Conservation (phyloP, 92 coral and sea anemone genomes). For the Palythoa grandiflora region DNA sequence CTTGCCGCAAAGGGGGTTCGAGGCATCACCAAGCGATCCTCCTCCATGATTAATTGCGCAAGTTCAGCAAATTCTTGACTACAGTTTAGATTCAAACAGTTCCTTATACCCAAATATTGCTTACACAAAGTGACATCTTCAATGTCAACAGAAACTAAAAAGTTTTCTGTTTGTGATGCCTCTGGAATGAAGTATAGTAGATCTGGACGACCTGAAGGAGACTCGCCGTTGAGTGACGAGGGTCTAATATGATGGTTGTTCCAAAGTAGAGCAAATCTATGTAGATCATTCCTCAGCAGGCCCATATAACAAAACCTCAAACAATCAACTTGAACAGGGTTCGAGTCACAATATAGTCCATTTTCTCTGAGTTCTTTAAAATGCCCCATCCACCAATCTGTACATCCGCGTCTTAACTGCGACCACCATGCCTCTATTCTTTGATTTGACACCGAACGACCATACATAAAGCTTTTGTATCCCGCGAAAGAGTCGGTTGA, state of each 20-base stretch:
- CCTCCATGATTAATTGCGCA: slow-evolving; percentile 12
- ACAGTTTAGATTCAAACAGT: slow-evolving; percentile 2
- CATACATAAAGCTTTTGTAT: slow-evolving; percentile 1
- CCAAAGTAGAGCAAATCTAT: slow-evolving; percentile 1
- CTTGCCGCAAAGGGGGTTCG: slow-evolving; percentile 25
- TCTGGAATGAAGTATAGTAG: slow-evolving; percentile 13
- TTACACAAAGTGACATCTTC: slow-evolving; percentile 15
- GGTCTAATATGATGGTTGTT: slow-evolving; percentile 11
- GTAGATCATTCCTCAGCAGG: not conserved
- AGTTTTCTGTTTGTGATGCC: slow-evolving; percentile 4
- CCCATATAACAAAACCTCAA: not conserved
- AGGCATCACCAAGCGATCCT: slow-evolving; percentile 8
- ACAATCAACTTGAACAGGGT: slow-evolving; percentile 1
- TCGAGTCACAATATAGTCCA: slow-evolving; percentile 1
- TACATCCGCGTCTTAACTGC: not conserved
- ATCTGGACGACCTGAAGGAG: slow-evolving; percentile 13
- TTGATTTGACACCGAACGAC: slow-evolving; percentile 1
- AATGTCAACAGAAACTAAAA: slow-evolving; percentile 12
- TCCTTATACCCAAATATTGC: not conserved
- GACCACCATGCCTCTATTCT: slow-evolving; percentile 1
- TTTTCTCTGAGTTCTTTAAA: slow-evolving; percentile 1
- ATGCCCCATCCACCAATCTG: not conserved
- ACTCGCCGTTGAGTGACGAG: slow-evolving; percentile 19
- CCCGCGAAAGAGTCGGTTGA: slow-evolving; percentile 13
- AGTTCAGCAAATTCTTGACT: slow-evolving; percentile 16